phyloP scores from a whole-genome alignment of 2,797 vertebrate genomes.

The Sarcoramphus papa region DNA sequence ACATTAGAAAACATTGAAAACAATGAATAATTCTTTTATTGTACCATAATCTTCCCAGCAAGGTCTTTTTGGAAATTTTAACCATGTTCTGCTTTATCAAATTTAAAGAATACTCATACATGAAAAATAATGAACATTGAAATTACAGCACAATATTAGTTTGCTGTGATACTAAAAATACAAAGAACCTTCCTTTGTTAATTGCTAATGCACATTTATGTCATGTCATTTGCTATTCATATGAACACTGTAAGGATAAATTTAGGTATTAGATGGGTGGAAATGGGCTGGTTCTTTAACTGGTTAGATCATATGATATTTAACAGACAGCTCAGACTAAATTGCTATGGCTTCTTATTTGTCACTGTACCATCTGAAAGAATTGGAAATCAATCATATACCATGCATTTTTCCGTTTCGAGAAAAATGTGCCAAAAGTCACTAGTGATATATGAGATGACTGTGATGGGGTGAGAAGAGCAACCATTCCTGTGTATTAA shows the following conservation, averaged over 20 bases:
- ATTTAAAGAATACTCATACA: neutral
- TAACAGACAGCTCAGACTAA: neutral
- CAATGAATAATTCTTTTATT: neutral
- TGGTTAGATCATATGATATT: neutral
- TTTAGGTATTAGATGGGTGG: neutral
- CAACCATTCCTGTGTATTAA: constrained; percentile 15
- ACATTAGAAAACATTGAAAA: neutral
- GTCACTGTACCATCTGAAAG: neutral
- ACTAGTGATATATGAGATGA: constrained; percentile 21
- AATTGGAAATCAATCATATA: constrained; percentile 31
- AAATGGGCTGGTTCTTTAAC: neutral
- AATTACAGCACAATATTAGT: neutral
- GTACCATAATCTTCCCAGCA: neutral
- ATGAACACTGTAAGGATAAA: neutral
- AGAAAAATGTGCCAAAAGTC: neutral
- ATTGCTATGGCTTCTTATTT: constrained; percentile 13
- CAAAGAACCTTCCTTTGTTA: neutral
- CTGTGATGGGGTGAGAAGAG: neutral
- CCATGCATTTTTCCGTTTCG: neutral
- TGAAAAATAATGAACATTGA: neutral
- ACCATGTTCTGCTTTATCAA: neutral
- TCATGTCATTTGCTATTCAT: neutral
- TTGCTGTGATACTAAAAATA: neutral
- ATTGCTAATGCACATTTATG: neutral
- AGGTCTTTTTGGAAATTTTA: neutral